Evolutionary conservation across 2,797 vertebrate species (phyloP), one percentile per base, ranked within the genome.

Genomic region (Sphenopsis melanotis): DNA sequence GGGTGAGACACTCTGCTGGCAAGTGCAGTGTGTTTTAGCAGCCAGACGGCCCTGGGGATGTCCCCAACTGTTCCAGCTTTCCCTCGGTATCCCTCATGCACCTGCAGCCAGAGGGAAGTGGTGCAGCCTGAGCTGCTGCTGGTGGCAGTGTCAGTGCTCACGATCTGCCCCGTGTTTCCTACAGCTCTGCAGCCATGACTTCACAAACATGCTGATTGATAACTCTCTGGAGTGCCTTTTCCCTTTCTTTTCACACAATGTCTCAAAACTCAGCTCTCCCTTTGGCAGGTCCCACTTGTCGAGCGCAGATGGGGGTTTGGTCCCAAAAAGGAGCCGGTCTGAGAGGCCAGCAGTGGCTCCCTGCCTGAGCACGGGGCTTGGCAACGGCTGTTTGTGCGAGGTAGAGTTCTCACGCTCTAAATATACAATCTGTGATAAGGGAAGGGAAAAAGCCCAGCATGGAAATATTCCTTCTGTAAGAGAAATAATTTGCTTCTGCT

Each of bases 401-500:
- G 94, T 94, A 95, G 37, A 89, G 94, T 97, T 97, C 97, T 96
- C 97, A 97, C 95, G 96, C 97, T 97, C 96, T 97, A 97, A 97
- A 97, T 97, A 97, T 95, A 89, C 95, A 80, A 11, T 69, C 93
- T 83, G 83, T 44, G 97, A 97, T 97, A 97, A 97, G 97, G 93
- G 93, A 95, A 97, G 87, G 92, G 87, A 89, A 94, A 94, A 94
- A 91, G 70, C 89, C 90, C 86, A 83, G 91, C 96, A 94, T 97
- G 96, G 97, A 97, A 97, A 97, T 95, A 95, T 91, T 94, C 95
- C 85, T 94, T 89, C 96, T 93, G 81, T 79, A 95, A 94, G 93
- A 96, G 95, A 95, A 97, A 95, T 95, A 94, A 94, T 93, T 92
- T 53, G 80, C 87, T 94, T 96, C 94, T 96, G 89, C 96, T 97